phyloP scores from a whole-genome alignment of 30 jellyfish, hydroid and myxozoan species.

The Pseudorhiza aurosa region DNA sequence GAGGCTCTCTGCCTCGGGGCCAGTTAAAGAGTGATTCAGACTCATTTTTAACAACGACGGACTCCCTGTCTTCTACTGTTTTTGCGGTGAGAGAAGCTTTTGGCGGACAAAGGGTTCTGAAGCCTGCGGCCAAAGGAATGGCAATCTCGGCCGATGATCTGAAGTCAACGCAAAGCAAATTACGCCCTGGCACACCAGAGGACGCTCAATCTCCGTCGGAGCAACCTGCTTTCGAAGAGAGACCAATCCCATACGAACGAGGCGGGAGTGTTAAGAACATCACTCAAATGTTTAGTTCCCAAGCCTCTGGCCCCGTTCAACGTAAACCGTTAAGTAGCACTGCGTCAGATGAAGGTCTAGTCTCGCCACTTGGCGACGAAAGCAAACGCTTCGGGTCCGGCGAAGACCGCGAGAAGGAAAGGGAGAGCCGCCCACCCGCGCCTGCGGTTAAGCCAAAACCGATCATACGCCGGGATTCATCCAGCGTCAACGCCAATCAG shows the following conservation, averaged over 20 bases:
- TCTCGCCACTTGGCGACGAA: conserved; percentile 48
- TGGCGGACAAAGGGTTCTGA: conserved; percentile 40
- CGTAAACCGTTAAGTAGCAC: conserved; percentile 38
- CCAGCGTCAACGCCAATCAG: conserved; percentile 1
- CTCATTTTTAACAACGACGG: not conserved
- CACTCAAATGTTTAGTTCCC: conserved; percentile 42
- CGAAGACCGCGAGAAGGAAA: not conserved
- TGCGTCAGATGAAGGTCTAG: conserved; percentile 38
- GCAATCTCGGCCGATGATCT: conserved; percentile 52
- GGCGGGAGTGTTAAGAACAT: conserved; percentile 80
- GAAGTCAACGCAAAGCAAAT: conserved; percentile 40
- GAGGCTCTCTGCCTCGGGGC: conserved; percentile 22
- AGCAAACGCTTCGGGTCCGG: conserved; percentile 39
- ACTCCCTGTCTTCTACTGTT: conserved; percentile 45
- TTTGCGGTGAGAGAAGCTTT: conserved; percentile 62
- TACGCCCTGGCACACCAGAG: conserved; percentile 67
- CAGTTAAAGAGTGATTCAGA: conserved; percentile 17
- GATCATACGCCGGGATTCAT: conserved; percentile 21
- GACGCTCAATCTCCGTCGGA: conserved; percentile 20
- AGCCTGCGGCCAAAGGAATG: conserved; percentile 13
- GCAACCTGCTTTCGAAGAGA: conserved; percentile 41
- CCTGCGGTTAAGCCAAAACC: conserved; percentile 93
- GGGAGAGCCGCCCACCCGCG: conserved; percentile 68
- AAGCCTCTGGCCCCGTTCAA: conserved; percentile 10
- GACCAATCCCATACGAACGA: conserved; percentile 24